Percentiles rank a stretch among this genome's conserved stretches.
Conservation (phyloP, 2,113 vertebrate genomes). For the Theristicus caerulescens region DNA sequence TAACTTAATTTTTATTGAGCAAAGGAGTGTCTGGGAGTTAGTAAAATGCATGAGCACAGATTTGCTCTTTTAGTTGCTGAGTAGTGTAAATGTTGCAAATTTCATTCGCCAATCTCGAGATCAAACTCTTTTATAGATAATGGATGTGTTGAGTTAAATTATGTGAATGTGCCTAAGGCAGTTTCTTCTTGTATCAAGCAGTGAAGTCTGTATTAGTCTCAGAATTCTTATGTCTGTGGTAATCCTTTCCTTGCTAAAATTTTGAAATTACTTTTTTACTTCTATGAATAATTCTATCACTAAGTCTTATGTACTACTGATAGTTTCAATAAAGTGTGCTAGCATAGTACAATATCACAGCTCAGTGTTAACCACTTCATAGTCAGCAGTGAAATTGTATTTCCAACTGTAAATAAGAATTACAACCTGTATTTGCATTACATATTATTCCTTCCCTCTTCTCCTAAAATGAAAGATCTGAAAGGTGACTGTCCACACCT, state of each 20-base stretch:
- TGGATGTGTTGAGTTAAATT: constrained; percentile 16
- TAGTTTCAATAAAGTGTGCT: not conserved
- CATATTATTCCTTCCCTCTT: not conserved
- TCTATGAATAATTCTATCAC: not conserved
- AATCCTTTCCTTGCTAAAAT: not conserved
- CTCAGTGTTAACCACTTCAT: not conserved
- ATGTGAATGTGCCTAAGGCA: constrained; percentile 17
- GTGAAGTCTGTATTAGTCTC: not conserved
- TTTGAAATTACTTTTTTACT: not conserved
- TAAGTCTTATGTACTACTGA: not conserved
- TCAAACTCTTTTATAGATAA: constrained; percentile 29
- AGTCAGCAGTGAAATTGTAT: not conserved
- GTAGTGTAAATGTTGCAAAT: constrained; percentile 13
- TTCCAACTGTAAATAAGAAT: not conserved
- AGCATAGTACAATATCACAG: not conserved
- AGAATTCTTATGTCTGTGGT: not conserved
- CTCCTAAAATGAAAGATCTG: not conserved
- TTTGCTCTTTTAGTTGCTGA: not conserved
- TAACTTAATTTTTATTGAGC: not conserved
- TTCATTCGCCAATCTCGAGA: not conserved
- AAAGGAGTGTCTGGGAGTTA: not conserved
- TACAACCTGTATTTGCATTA: not conserved
- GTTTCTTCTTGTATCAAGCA: not conserved
- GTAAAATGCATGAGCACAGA: not conserved
- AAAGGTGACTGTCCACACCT: not conserved